These are phyloP conservation scores for Cantharis lateralis DNA, from an alignment of 2,888 invertebrate species.

Conservation along the genomic window DNA sequence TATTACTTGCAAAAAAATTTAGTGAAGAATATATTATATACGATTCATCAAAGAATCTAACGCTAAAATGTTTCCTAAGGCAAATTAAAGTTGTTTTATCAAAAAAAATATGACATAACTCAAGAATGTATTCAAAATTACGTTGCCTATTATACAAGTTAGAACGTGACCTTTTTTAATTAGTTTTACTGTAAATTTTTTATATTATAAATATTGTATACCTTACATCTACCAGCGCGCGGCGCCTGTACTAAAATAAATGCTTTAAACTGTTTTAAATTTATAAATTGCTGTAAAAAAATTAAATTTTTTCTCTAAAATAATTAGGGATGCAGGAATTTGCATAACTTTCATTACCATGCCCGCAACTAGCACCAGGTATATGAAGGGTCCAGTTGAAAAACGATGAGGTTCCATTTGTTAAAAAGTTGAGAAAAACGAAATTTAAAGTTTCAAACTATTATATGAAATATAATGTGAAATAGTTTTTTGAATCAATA, in stretches of 20 bases:
- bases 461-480: too few species aligned
- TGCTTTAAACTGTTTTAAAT: background rate
- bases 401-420: too few species aligned
- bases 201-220: too few species aligned
- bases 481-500: too few species aligned
- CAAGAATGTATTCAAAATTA: background rate
- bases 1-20: background rate
- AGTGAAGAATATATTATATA: background rate
- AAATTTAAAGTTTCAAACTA: too few species aligned
- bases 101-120: background rate
- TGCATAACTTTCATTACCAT: too few species aligned
- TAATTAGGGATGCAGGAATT: too few species aligned
- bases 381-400: too few species aligned
- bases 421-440: too few species aligned
- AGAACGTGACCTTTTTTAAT: background rate
- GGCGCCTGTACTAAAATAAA: background rate
- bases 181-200: constrained; percentile 1
- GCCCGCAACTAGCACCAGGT: too few species aligned
- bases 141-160: background rate
- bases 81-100: background rate
- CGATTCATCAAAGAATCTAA: background rate
- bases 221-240: background rate
- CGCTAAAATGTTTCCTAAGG: background rate
- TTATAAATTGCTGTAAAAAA: background rate
- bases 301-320: too few species aligned